phyloP scores from a whole-genome alignment of 2,888 invertebrate species.

The Dioctria linearis region DNA sequence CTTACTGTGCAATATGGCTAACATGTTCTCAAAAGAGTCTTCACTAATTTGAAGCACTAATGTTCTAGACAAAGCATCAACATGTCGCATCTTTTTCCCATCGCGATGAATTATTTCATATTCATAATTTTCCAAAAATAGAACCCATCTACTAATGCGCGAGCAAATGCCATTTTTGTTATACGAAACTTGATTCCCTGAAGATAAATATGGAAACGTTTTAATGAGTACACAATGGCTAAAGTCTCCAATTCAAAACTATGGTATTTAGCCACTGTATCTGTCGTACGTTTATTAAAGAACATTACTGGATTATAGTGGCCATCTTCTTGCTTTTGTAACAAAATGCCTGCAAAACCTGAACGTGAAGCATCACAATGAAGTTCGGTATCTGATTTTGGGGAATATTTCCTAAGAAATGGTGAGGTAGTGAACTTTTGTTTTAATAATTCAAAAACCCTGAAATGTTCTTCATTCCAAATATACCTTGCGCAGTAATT shows the following conservation, averaged over 20 bases:
- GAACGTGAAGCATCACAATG: background rate
- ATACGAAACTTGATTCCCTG: background rate
- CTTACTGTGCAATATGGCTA: no score
- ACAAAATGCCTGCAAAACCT: background rate
- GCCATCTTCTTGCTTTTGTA: background rate
- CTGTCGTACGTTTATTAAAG: slow-evolving; percentile 1
- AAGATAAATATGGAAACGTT: background rate
- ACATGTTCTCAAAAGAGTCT: no score
- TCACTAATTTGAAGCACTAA: no score
- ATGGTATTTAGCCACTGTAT: background rate
- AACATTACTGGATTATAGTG: background rate
- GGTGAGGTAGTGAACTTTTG: background rate
- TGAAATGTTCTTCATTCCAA: background rate
- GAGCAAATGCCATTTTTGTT: background rate
- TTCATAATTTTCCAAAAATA: background rate
- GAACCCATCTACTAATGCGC: background rate
- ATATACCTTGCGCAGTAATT: background rate
- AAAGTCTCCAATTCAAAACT: background rate
- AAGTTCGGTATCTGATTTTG: background rate
- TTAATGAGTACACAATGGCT: background rate
- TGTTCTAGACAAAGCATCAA: background rate
- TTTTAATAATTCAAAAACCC: background rate
- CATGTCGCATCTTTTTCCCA: slow-evolving; percentile 4
- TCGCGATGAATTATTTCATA: background rate
- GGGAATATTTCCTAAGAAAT: background rate